These are phyloP conservation scores for Nomada fucata DNA, from an alignment of 2,888 invertebrate genomes.

Conservation along the genomic window DNA sequence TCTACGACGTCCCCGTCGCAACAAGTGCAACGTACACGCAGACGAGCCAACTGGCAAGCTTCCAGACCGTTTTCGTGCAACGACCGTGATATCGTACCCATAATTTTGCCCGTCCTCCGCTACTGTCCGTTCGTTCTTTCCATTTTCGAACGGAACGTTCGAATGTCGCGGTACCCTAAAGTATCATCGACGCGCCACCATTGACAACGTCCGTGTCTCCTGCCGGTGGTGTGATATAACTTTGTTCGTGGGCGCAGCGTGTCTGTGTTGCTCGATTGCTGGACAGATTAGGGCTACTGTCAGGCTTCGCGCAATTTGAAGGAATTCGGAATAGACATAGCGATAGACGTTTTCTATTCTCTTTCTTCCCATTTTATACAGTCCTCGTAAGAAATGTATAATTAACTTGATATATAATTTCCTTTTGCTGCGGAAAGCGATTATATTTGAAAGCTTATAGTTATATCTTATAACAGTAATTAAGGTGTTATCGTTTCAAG, in stretches of 20 bases:
- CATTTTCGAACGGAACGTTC: conserved; percentile 41
- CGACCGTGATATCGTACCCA: conserved; percentile 76
- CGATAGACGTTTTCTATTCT: no score
- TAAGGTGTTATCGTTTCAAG: conserved; percentile 4
- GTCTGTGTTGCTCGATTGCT: no score
- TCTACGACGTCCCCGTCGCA: conserved; percentile 59
- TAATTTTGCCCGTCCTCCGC: conserved; percentile 67
- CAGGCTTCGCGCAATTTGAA: no score
- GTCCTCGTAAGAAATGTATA: no score
- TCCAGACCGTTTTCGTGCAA: conserved; percentile 77
- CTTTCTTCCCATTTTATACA: no score
- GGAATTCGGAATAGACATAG: no score
- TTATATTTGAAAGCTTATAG: conserved; percentile 19
- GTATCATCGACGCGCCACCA: no score
- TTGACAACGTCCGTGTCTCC: no score
- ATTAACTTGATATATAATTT: no score
- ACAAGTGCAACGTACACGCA: conserved; percentile 70
- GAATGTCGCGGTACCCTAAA: background rate
- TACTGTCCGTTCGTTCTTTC: conserved; percentile 37
- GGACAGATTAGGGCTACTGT: no score
- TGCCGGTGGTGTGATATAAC: no score
- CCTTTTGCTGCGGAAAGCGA: background rate
- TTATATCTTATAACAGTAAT: conserved; percentile 20
- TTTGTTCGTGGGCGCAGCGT: no score
- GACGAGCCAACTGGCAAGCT: conserved; percentile 72